These are phyloP conservation scores for Pachydiplax longipennis DNA, from an alignment of 2,888 invertebrate species.

Conservation along the genomic window DNA sequence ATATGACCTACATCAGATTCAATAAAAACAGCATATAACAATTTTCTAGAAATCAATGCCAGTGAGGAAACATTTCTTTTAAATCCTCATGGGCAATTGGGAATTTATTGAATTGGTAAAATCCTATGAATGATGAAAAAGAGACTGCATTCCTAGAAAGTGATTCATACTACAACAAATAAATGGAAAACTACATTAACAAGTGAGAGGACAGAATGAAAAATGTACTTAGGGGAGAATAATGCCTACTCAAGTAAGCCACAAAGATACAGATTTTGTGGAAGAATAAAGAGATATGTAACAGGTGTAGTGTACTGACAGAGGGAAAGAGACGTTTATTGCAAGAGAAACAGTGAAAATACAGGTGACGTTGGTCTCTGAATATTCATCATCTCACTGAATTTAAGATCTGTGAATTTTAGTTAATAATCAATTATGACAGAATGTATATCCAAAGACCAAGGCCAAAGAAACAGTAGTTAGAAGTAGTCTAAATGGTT, in stretches of 20 bases:
- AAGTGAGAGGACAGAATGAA: background rate
- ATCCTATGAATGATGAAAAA: background rate
- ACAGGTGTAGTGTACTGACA: background rate
- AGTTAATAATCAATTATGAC: background rate
- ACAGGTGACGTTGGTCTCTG: background rate
- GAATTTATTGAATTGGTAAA: too few relatives aligned
- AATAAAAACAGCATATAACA: too few relatives aligned
- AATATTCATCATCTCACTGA: background rate
- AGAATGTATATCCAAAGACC: background rate
- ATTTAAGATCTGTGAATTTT: too few relatives aligned
- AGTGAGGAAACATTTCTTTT: too few relatives aligned
- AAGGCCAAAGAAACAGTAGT: background rate
- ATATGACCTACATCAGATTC: too few relatives aligned
- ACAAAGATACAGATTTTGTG: background rate
- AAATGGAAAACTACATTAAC: background rate
- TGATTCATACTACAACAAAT: background rate
- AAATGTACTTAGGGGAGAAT: background rate
- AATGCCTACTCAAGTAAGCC: background rate
- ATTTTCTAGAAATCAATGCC: too few relatives aligned
- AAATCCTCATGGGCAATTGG: too few relatives aligned
- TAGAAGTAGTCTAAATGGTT: background rate
- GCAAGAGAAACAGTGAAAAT: background rate
- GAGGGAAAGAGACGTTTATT: background rate
- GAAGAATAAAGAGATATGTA: background rate
- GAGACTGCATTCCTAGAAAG: background rate